Percentiles rank a stretch among this genome's conserved stretches.
These are phyloP conservation scores for Planococcus citri DNA, from an alignment of 1,140 invertebrate genomes.

Conservation along the genomic window DNA sequence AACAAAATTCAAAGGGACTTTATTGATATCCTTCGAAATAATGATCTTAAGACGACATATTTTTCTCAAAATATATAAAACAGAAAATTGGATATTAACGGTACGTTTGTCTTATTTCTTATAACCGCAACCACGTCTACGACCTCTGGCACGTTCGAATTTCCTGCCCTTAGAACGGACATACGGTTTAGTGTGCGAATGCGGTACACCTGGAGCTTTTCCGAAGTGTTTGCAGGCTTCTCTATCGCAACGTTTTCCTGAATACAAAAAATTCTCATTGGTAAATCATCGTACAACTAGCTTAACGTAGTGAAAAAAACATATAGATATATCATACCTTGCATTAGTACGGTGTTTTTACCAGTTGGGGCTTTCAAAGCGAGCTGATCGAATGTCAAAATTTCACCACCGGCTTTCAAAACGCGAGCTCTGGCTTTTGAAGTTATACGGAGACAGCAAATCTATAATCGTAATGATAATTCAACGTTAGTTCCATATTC, in stretches of 20 bases:
- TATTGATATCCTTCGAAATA: background rate
- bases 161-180: constrained; percentile 94
- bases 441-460: constrained; percentile 88
- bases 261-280: constrained; percentile 25
- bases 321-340: constrained; percentile 54
- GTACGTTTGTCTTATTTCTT: constrained; percentile 68
- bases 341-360: constrained; percentile 83
- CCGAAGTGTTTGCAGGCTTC: constrained; percentile 95
- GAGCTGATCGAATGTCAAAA: constrained; percentile 96
- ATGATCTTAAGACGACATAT: background rate
- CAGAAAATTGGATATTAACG: background rate
- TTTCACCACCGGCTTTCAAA: constrained; percentile 87
- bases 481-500: no score
- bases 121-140: constrained; percentile 90
- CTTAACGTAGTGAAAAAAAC: no score
- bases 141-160: constrained; percentile 89
- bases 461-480: constrained; percentile 36
- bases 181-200: constrained; percentile 89
- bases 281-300: background rate
- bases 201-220: constrained; percentile 89
- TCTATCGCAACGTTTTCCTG: constrained; percentile 71
- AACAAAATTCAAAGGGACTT: background rate
- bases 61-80: background rate
- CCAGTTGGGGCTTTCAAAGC: constrained; percentile 85
- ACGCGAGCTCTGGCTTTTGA: constrained; percentile 88